Evolutionary conservation across 2,113 vertebrate genomes (phyloP).

Genomic region (Scortum barcoo): DNA sequence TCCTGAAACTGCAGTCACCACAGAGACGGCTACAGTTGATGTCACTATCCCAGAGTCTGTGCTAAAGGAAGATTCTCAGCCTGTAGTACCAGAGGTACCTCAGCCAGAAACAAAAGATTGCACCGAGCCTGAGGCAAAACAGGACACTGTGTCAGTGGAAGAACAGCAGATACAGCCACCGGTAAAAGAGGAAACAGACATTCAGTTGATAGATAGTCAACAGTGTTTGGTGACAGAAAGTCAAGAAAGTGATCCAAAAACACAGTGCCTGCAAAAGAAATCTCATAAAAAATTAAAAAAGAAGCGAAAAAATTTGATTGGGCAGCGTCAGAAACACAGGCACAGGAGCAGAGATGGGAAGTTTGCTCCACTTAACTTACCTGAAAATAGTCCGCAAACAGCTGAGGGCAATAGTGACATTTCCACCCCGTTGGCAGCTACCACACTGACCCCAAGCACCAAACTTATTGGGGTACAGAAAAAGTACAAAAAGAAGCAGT

Average conservation of each 20-base stretch:
- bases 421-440: constrained; percentile 20
- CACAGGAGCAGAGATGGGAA: constrained; percentile 72
- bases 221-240: constrained; percentile 69
- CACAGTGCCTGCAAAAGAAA: constrained; percentile 33
- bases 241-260: constrained; percentile 49
- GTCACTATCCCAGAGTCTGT: constrained; percentile 38
- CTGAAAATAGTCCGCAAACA: constrained; percentile 30
- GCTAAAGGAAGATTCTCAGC: constrained; percentile 50
- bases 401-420: constrained; percentile 42
- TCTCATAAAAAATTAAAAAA: constrained; percentile 77
- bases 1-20: constrained; percentile 42
- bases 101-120: constrained; percentile 57
- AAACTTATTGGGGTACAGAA: constrained; percentile 81
- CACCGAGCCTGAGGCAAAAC: constrained; percentile 56
- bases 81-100: constrained; percentile 45
- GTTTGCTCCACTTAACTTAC: constrained; percentile 61
- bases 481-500: constrained; percentile 76
- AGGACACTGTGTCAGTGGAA: constrained; percentile 52
- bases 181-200: constrained; percentile 76
- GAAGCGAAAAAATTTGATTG: constrained; percentile 79
- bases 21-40: constrained; percentile 53
- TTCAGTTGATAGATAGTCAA: constrained; percentile 71
- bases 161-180: constrained; percentile 58
- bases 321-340: constrained; percentile 81
- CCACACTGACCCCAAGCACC: constrained; percentile 36